Conservation (phyloP, 2,797 vertebrate genomes). For the Pseudomugil gertrudae region DNA sequence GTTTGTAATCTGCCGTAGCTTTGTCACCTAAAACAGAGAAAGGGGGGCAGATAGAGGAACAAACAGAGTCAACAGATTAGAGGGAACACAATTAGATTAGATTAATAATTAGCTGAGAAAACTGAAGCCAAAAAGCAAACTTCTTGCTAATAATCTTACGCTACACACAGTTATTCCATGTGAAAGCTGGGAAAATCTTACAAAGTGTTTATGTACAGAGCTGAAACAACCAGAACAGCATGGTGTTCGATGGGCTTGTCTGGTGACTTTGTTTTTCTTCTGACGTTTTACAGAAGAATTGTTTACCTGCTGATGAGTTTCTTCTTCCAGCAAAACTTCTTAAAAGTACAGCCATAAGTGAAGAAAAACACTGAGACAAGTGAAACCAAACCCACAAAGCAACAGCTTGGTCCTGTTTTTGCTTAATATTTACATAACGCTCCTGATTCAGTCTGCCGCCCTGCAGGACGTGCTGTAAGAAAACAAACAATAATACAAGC, state of each 20-base stretch:
- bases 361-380: too few species aligned
- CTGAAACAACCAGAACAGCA: not conserved
- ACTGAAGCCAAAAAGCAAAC: not conserved
- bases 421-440: not conserved
- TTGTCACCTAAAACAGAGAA: conserved; percentile 84
- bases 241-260: not conserved
- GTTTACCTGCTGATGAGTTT: not conserved
- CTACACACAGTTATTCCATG: not conserved
- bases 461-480: not conserved
- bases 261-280: not conserved
- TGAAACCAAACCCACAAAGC: not conserved
- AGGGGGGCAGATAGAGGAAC: not conserved
- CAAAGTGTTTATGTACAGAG: not conserved
- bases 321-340: not conserved
- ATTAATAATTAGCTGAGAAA: not conserved
- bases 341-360: not conserved
- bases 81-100: not conserved
- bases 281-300: not conserved
- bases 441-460: not conserved
- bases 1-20: conserved; percentile 83
- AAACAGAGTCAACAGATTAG: not conserved
- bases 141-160: too few species aligned
- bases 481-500: not conserved
- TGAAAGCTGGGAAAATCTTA: not conserved
- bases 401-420: not conserved